Base-by-base conservation (phyloP, 2,888 invertebrate genomes). In the Lydus trimaculatus region DNA sequence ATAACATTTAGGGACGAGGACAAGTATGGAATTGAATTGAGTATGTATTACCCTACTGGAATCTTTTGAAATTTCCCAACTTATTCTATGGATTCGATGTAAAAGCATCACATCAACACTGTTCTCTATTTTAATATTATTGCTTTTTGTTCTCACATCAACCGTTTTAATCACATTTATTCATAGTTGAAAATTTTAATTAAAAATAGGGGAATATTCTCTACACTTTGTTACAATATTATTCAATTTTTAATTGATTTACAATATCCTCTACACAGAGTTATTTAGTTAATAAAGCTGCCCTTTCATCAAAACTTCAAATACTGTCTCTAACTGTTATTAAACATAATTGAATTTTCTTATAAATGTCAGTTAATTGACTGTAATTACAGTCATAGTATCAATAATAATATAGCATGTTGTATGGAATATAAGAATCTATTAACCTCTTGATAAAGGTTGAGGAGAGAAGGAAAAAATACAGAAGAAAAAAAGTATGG, bases 261-360 rank as follows among this genome's bases (percentile, higher is more conserved):
- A 56, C 56, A 56, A 23, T 56, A 56, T 25, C 25, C 15, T 25
- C 23, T 52, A 13, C 23, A 25, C 20, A 48, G 20, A 20, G 20
- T 48, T 56, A 20, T 20, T 56, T 56, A 56, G 56, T 25, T 56
- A 56, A 25, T 25, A 25, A 25, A 56, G 25, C 6, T 25, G 56
- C 25, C 56, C 56, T 56, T 56, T 56, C 23, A 56, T 56, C 56
- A 56, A 13, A 56, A 25, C 20, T 52, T 52, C 23, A 20, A 52
- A 52, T 52, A 56, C 25, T 25, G 56, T 56, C 56, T 56, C 25
- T 56, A 56, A 25, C 25, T 56, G 25, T 56, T 56, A 56, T 56
- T 56, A 23, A 25, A 56, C 56, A 15, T 13, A 56, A 56, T 56
- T 56, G 13, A 56, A 56, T 56, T 56, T 56, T 56, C 56, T 56